phyloP scores from a whole-genome alignment of 2,113 vertebrate species.

The Trichechus manatus region DNA sequence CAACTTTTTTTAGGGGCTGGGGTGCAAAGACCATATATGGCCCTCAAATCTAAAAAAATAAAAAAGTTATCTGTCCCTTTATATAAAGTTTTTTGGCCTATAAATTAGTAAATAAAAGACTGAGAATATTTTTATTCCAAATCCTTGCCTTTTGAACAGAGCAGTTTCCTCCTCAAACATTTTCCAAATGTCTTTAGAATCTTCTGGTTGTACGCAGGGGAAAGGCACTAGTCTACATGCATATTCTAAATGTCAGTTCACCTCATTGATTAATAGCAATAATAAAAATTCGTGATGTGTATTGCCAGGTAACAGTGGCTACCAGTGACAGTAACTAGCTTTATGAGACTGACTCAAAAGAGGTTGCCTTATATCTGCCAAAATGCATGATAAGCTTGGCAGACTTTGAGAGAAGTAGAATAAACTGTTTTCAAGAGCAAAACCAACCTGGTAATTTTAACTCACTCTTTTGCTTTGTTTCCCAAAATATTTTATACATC shows the following conservation, averaged over 20 bases:
- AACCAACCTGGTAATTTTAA: slow-evolving; percentile 77
- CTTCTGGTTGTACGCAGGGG: not conserved
- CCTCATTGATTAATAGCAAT: slow-evolving; percentile 55
- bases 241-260: slow-evolving; percentile 57
- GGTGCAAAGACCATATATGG: no score
- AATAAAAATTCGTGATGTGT: slow-evolving; percentile 39
- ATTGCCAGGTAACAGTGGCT: slow-evolving; percentile 62
- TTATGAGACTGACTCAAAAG: slow-evolving; percentile 46
- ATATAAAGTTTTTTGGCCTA: not conserved
- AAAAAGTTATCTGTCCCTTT: not conserved
- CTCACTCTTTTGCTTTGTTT: slow-evolving; percentile 71
- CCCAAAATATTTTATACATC: slow-evolving; percentile 73
- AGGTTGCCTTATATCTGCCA: slow-evolving; percentile 60
- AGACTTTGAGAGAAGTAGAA: slow-evolving; percentile 69
- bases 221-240: not conserved
- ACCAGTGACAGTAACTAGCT: slow-evolving; percentile 50
- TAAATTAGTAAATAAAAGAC: slow-evolving; percentile 23
- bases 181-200: slow-evolving; percentile 33
- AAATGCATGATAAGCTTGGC: slow-evolving; percentile 65
- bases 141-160: slow-evolving; percentile 8
- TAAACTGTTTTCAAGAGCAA: slow-evolving; percentile 65
- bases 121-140: slow-evolving; percentile 14
- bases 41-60: not conserved
- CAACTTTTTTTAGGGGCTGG: no score
- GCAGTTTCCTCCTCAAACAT: not conserved